phyloP scores from a whole-genome alignment of 2,113 vertebrate species.

The Pluvialis apricaria region DNA sequence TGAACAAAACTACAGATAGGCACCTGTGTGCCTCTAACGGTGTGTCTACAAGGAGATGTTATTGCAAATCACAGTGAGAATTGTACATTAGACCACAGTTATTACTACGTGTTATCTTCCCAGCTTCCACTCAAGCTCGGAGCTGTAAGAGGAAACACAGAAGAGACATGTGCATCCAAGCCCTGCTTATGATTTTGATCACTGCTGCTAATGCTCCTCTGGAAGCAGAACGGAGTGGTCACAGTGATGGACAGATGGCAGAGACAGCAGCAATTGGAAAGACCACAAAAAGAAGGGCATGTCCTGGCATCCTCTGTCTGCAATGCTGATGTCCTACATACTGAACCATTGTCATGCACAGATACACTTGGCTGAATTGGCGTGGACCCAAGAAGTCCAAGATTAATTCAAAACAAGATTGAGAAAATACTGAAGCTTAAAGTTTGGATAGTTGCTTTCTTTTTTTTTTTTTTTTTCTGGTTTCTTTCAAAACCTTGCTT shows the following conservation, averaged over 20 bases:
- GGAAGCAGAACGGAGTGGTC: neutral
- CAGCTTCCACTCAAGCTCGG: neutral
- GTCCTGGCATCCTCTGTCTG: neutral
- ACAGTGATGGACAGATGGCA: neutral
- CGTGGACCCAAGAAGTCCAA: neutral
- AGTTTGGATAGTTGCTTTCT: neutral
- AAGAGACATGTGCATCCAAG: neutral
- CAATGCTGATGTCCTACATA: neutral
- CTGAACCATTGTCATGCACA: neutral
- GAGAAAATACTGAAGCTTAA: neutral
- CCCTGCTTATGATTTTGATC: neutral
- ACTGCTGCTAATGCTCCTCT: neutral
- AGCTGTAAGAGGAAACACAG: neutral
- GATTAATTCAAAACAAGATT: neutral
- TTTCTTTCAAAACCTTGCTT: neutral
- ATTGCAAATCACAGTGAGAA: neutral
- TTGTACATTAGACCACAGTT: neutral
- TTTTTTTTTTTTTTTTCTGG: rapidly evolving
- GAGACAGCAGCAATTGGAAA: neutral
- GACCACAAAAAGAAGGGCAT: too few species aligned
- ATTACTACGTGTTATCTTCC: neutral
- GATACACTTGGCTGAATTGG: neutral
- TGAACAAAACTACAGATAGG: neutral
- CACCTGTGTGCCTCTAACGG: neutral
- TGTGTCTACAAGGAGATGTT: neutral